Percentiles rank a stretch among this genome's conserved stretches.
These are phyloP conservation scores for Ormyrus thymus DNA, from an alignment of 2,888 invertebrate species.

Conservation along the genomic window DNA sequence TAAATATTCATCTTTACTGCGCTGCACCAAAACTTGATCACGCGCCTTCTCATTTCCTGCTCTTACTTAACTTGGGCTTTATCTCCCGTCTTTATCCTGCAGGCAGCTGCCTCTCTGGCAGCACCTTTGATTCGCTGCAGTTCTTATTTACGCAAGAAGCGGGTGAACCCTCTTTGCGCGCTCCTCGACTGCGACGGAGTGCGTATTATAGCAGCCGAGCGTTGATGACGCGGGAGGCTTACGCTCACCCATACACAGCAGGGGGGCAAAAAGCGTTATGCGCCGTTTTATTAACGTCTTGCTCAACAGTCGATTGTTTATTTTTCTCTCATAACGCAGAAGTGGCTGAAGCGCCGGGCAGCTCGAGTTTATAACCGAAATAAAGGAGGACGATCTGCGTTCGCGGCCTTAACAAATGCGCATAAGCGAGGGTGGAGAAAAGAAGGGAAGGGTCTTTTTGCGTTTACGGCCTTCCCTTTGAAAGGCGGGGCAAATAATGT, in stretches of 20 bases:
- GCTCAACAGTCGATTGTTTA: conserved; percentile 15
- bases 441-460: conserved; percentile 1
- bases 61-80: background rate
- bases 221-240: no score
- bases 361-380: no score
- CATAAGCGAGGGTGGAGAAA: background rate
- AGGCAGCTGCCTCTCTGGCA: conserved; percentile 9
- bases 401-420: background rate
- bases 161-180: background rate
- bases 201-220: no score
- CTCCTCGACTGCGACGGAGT: background rate
- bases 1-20: conserved; percentile 1
- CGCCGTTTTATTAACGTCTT: background rate
- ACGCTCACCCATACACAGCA: no score
- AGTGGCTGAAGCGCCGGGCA: background rate
- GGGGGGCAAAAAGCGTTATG: no score
- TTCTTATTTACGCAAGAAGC: conserved; percentile 50
- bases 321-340: conserved; percentile 2
- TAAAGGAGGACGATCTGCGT: no score
- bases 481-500: conserved; percentile 31
- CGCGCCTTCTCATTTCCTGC: conserved; percentile 16
- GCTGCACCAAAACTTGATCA: background rate
- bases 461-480: conserved; percentile 8
- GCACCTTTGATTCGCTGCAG: conserved; percentile 47
- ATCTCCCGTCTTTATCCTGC: background rate